These are phyloP conservation scores for Tetramorium alpestre DNA, from an alignment of 1,140 invertebrate species.

Conservation along the genomic window DNA sequence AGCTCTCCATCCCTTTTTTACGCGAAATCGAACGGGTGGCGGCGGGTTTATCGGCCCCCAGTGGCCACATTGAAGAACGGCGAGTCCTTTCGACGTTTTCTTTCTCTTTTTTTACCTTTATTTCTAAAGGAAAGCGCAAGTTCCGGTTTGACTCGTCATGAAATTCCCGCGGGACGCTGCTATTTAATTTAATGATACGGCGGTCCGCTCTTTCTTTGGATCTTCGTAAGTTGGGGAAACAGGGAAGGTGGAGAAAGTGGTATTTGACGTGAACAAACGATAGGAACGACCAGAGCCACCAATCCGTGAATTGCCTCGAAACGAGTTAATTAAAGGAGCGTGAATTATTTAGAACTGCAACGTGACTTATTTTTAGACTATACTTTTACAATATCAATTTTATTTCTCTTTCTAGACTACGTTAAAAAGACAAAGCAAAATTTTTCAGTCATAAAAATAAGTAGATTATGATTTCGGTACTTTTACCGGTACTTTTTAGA, in stretches of 20 bases:
- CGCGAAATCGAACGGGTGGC: slow-evolving; percentile 59
- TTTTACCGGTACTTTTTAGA: too few species aligned
- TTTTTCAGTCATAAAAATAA: neutral
- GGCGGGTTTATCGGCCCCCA: slow-evolving; percentile 56
- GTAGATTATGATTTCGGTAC: neutral
- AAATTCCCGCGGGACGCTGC: slow-evolving; percentile 39
- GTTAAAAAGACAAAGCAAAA: neutral
- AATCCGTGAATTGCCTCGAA: neutral
- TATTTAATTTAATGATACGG: slow-evolving; percentile 58
- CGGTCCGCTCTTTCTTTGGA: neutral
- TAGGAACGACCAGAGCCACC: neutral
- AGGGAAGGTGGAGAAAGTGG: neutral
- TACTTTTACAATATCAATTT: neutral
- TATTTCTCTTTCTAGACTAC: neutral
- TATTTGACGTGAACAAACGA: slow-evolving; percentile 37
- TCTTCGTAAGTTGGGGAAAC: neutral
- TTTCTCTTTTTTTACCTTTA: neutral
- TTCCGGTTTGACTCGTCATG: slow-evolving; percentile 49
- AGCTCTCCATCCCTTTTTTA: slow-evolving; percentile 54
- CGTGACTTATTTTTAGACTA: neutral
- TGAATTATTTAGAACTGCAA: neutral
- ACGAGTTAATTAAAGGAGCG: slow-evolving; percentile 26
- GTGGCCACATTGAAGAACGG: slow-evolving; percentile 42
- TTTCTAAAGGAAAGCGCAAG: slow-evolving; percentile 8
- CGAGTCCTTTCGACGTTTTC: slow-evolving; percentile 21